These are phyloP conservation scores for Palythoa grandis DNA, from an alignment of 92 coral and sea anemone genomes.

Conservation along the genomic window DNA sequence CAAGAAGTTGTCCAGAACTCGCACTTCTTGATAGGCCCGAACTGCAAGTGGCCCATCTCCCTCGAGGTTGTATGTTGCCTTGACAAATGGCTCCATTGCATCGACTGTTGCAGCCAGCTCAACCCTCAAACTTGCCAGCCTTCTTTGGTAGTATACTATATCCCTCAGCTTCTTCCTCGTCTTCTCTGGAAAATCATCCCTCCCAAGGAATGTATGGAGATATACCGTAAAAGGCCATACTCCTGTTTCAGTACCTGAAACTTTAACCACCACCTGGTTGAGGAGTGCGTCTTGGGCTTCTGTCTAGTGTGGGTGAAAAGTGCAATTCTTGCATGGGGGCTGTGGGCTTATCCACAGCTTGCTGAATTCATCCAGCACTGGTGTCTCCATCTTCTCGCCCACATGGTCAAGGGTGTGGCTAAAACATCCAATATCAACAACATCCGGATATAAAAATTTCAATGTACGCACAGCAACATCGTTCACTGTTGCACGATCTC, in stretches of 20 bases:
- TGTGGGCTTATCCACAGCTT: slow-evolving; percentile 50
- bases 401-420: slow-evolving; percentile 66
- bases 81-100: slow-evolving; percentile 58
- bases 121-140: slow-evolving; percentile 43
- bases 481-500: slow-evolving; percentile 57
- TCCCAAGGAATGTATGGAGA: slow-evolving; percentile 18
- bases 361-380: slow-evolving; percentile 37
- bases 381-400: slow-evolving; percentile 58
- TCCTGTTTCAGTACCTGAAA: slow-evolving; percentile 54
- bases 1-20: slow-evolving; percentile 26
- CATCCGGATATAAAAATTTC: slow-evolving; percentile 45
- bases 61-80: slow-evolving; percentile 57
- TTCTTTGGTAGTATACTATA: slow-evolving; percentile 43
- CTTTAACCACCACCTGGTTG: slow-evolving; percentile 64
- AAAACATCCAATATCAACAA: slow-evolving; percentile 58
- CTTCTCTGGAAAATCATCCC: slow-evolving; percentile 44
- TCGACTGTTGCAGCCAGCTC: slow-evolving; percentile 58
- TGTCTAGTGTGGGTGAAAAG: slow-evolving; percentile 38
- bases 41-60: slow-evolving; percentile 62
- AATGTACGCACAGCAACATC: slow-evolving; percentile 50
- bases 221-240: slow-evolving; percentile 43
- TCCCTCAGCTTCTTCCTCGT: slow-evolving; percentile 51
- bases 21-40: slow-evolving; percentile 46
- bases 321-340: slow-evolving; percentile 52
- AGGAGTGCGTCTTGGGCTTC: slow-evolving; percentile 53